These are phyloP conservation scores for Synanthedon tipuliformis DNA, from an alignment of 2,888 invertebrate species.

Conservation along the genomic window DNA sequence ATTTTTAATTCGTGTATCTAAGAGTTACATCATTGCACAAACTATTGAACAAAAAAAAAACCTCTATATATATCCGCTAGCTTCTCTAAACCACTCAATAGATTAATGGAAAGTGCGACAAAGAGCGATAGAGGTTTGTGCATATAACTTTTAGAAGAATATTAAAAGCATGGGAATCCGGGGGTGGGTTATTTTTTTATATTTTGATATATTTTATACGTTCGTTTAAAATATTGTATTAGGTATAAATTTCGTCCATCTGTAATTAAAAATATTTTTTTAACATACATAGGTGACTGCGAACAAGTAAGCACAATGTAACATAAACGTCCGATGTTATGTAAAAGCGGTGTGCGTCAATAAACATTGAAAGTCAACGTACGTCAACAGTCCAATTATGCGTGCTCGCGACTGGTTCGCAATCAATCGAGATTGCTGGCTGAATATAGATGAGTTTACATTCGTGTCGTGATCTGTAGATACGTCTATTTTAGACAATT, in stretches of 20 bases:
- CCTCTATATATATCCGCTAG: too few relatives aligned
- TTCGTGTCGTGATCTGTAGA: background rate
- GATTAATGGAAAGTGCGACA: too few relatives aligned
- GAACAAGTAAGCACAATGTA: background rate
- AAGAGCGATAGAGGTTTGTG: too few relatives aligned
- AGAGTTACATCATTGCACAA: too few relatives aligned
- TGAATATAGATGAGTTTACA: conserved; percentile 4
- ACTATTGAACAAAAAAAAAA: too few relatives aligned
- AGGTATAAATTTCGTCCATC: too few relatives aligned
- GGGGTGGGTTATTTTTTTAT: too few relatives aligned
- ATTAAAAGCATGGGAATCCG: background rate
- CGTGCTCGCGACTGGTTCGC: conserved; percentile 1
- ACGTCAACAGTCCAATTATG: background rate
- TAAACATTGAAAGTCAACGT: background rate
- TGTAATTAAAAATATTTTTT: too few relatives aligned
- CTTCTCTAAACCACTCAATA: too few relatives aligned
- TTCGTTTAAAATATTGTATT: background rate
- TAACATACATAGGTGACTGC: too few relatives aligned
- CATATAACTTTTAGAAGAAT: background rate
- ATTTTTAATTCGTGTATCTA: too few relatives aligned
- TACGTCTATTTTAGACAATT: background rate
- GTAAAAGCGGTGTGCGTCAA: background rate
- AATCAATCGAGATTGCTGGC: conserved; percentile 2
- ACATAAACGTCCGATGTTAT: background rate
- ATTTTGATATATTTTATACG: too few relatives aligned